Evolutionary conservation across 2,797 vertebrate genomes (phyloP).

Genomic region (Mormyrus proboscirostris): DNA sequence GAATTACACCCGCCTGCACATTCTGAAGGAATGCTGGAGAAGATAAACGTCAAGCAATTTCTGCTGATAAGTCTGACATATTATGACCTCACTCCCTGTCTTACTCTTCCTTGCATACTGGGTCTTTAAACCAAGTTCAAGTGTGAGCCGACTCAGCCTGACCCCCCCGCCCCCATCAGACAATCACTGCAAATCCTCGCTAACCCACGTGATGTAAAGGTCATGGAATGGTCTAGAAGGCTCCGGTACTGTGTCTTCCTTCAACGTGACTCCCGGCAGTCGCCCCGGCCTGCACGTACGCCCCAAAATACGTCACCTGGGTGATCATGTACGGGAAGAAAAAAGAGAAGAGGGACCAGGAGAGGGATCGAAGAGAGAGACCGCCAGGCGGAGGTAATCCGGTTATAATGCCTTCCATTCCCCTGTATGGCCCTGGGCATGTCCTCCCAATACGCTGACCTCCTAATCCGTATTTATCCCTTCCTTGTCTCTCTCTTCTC

Average conservation of each 20-base stretch:
- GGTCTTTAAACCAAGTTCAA: neutral
- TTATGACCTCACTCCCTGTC: neutral
- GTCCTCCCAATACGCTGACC: neutral
- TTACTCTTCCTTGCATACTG: neutral
- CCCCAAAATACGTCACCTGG: neutral
- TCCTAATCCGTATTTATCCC: neutral
- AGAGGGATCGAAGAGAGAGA: neutral
- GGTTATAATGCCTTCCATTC: neutral
- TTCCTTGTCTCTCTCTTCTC: neutral
- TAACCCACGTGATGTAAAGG: neutral
- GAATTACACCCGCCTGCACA: neutral
- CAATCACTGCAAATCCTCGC: neutral
- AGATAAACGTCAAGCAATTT: neutral
- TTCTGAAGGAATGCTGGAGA: neutral
- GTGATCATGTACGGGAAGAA: neutral
- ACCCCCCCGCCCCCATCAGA: neutral
- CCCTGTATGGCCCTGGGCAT: neutral
- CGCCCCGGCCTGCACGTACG: neutral
- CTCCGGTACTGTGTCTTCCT: neutral
- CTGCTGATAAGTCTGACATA: neutral
- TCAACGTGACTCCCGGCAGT: neutral
- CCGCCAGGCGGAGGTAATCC: neutral
- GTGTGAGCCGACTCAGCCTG: neutral
- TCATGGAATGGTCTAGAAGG: neutral
- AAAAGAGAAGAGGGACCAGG: neutral